Evolutionary conservation across 1,140 invertebrate species (phyloP).

Genomic region (Calephelis nemesis): DNA sequence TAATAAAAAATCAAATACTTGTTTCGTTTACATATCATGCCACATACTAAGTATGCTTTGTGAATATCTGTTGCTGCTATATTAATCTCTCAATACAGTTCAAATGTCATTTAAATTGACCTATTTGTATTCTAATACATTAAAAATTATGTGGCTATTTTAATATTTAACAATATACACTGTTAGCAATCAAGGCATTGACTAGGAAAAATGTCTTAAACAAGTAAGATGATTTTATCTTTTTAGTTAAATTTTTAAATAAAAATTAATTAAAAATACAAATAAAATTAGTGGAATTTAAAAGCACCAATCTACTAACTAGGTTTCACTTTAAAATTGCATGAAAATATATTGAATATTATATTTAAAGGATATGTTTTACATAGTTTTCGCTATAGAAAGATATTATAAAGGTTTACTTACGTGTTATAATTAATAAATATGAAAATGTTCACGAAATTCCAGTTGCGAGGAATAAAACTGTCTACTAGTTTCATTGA

Average conservation of each 20-base stretch:
- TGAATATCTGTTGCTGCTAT: too few species aligned
- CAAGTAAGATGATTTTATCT: too few species aligned
- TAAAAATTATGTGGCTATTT: background rate
- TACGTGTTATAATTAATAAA: slow-evolving; percentile 49
- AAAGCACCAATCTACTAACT: too few species aligned
- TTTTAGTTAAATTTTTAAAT: too few species aligned
- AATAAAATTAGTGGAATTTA: too few species aligned
- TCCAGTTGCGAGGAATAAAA: slow-evolving; percentile 46
- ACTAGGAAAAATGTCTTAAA: too few species aligned
- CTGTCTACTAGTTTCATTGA: slow-evolving; percentile 49
- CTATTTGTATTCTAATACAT: background rate
- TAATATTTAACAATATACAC: background rate
- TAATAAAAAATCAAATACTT: slow-evolving; percentile 15
- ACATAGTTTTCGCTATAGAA: slow-evolving; percentile 16
- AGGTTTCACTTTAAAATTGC: background rate
- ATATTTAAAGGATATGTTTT: background rate
- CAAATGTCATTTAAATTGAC: background rate
- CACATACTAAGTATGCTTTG: too few species aligned
- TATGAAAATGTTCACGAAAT: slow-evolving; percentile 48
- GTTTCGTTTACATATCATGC: too few species aligned
- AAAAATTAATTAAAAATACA: background rate
- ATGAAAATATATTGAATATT: slow-evolving; percentile 5
- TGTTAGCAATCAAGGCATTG: too few species aligned
- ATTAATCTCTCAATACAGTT: too few species aligned
- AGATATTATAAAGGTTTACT: slow-evolving; percentile 29